A percentile compares a stretch with the other conserved stretches of the same genome.
Conservation (phyloP, 2,888 invertebrate genomes). For the Urechis unicinctus region DNA sequence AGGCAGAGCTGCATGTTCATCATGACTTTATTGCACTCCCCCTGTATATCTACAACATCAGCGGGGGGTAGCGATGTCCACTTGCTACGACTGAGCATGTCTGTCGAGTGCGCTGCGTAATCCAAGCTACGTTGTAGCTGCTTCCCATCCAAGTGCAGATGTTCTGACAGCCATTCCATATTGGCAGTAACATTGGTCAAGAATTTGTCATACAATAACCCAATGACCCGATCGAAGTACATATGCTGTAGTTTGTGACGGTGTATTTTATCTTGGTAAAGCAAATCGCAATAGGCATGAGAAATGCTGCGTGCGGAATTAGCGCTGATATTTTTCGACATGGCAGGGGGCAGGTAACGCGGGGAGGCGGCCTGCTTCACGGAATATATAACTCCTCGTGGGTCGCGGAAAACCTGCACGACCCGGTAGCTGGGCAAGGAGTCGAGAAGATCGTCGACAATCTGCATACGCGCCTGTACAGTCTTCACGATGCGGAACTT, state of each 20-base stretch:
- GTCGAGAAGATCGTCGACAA: background rate
- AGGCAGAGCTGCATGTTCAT: background rate
- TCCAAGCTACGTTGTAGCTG: background rate
- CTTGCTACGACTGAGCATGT: background rate
- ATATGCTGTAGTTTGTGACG: background rate
- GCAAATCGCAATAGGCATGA: background rate
- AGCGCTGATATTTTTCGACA: background rate
- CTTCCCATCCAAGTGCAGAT: background rate
- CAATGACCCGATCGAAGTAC: background rate
- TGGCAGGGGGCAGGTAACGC: background rate
- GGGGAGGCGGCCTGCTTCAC: background rate
- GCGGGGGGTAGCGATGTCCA: background rate
- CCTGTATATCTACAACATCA: background rate
- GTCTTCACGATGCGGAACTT: background rate
- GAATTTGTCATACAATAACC: background rate
- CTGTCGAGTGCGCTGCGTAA: background rate
- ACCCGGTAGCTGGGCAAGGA: background rate
- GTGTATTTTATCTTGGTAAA: background rate
- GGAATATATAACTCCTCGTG: background rate
- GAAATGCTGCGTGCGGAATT: background rate
- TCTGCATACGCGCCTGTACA: background rate
- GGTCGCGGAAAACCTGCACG: background rate
- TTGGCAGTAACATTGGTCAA: background rate
- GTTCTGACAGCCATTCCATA: background rate
- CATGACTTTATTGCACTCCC: background rate